Percentiles rank a stretch among this genome's conserved stretches.
phyloP scores from a whole-genome alignment of 1,140 invertebrate species.

The Telenomus remus region DNA sequence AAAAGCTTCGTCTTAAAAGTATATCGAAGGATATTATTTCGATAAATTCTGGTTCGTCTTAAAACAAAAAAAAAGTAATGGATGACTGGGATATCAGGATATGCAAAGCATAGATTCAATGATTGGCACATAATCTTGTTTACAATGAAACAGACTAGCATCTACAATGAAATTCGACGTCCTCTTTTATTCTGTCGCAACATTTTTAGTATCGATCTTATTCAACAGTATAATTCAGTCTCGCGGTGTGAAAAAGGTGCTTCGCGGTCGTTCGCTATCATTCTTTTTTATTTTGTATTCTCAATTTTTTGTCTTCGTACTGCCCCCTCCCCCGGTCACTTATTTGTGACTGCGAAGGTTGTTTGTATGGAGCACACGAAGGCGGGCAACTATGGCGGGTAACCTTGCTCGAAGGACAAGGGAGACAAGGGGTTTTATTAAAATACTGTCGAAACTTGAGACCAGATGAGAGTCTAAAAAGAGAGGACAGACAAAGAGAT shows the following conservation, averaged over 20 bases:
- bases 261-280: conserved; percentile 58
- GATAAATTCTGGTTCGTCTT: conserved; percentile 63
- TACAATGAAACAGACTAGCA: conserved; percentile 46
- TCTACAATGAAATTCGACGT: conserved; percentile 64
- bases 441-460: conserved; percentile 51
- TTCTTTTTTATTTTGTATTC: conserved; percentile 45
- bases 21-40: conserved; percentile 57
- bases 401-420: conserved; percentile 68
- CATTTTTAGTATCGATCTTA: conserved; percentile 28
- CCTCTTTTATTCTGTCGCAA: conserved; percentile 55
- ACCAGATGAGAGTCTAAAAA: conserved; percentile 17
- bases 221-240: conserved; percentile 28
- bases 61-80: conserved; percentile 28
- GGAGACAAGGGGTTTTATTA: conserved; percentile 59
- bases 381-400: conserved; percentile 64
- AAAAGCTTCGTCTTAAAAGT: conserved; percentile 53
- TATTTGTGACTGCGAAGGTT: conserved; percentile 65
- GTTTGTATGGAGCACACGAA: conserved; percentile 63
- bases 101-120: conserved; percentile 71
- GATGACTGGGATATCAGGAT: conserved; percentile 54
- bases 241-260: conserved; percentile 30
- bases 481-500: conserved; percentile 49
- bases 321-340: conserved; percentile 33
- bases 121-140: conserved; percentile 64
- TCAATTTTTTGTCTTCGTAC: conserved; percentile 49